These are phyloP conservation scores for Cantharis lateralis DNA, from an alignment of 2,888 invertebrate genomes.

Conservation along the genomic window DNA sequence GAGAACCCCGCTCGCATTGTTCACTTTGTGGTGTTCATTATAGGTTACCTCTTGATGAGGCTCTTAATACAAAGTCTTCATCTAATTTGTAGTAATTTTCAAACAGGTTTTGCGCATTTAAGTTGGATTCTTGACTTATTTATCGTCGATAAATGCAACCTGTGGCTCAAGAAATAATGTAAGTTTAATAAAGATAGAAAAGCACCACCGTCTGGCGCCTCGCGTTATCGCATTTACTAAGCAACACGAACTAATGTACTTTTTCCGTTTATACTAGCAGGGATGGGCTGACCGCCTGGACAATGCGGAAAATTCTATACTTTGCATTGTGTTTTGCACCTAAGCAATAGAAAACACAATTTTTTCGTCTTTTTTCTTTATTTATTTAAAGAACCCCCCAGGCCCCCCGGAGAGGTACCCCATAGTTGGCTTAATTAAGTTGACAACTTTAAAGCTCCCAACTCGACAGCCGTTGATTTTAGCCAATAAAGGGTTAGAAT, in stretches of 20 bases:
- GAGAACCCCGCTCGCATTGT: not conserved
- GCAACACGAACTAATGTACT: not conserved
- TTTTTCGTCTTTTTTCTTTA: too few species aligned
- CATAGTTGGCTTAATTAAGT: too few species aligned
- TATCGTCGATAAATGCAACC: constrained; percentile 28
- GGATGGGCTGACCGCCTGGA: not conserved
- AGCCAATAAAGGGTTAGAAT: too few species aligned
- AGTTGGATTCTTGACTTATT: constrained; percentile 13
- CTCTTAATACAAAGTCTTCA: not conserved
- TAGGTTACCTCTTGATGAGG: not conserved
- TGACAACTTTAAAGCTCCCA: too few species aligned
- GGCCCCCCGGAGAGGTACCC: too few species aligned
- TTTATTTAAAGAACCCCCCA: too few species aligned
- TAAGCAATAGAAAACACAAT: too few species aligned
- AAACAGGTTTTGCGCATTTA: constrained; percentile 18
- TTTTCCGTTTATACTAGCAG: not conserved
- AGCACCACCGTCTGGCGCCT: constrained; percentile 23
- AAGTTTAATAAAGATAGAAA: constrained; percentile 24
- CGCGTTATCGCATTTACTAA: constrained; percentile 11
- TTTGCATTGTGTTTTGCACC: too few species aligned
- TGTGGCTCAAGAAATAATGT: constrained; percentile 19
- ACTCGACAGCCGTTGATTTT: too few species aligned
- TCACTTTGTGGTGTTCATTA: not conserved
- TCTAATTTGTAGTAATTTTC: not conserved
- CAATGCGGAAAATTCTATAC: too few species aligned